Conservation (phyloP, 2,888 invertebrate genomes). For the Troides oblongomaculatus region DNA sequence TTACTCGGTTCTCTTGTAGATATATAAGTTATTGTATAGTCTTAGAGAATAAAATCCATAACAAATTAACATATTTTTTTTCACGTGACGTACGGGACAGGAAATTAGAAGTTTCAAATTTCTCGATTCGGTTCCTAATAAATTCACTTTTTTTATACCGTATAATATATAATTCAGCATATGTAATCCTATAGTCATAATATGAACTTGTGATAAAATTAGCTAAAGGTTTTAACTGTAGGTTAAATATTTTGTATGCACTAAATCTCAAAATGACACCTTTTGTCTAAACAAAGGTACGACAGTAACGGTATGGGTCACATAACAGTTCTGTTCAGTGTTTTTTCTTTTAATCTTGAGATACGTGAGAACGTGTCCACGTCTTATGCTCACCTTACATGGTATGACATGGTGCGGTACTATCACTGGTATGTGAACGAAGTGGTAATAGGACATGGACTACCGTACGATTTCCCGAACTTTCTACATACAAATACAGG, state of each 20-base stretch:
- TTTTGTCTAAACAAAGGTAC: conserved; percentile 29
- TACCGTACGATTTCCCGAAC: conserved; percentile 49
- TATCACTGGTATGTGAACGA: conserved; percentile 33
- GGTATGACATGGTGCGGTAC: conserved; percentile 52
- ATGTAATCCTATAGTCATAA: too few relatives aligned
- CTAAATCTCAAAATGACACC: neutral
- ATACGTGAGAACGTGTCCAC: conserved; percentile 61
- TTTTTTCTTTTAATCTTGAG: conserved; percentile 39
- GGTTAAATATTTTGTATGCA: neutral
- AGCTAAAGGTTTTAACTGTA: too few relatives aligned
- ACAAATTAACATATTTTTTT: too few relatives aligned
- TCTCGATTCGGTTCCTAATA: too few relatives aligned
- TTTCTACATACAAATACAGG: conserved; percentile 47
- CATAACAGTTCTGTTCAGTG: conserved; percentile 39
- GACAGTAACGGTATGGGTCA: conserved; percentile 41
- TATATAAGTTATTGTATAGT: too few relatives aligned
- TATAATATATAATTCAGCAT: too few relatives aligned
- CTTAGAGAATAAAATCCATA: too few relatives aligned
- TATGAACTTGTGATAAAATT: too few relatives aligned
- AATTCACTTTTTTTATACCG: too few relatives aligned
- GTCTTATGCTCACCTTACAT: conserved; percentile 53
- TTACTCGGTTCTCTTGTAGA: too few relatives aligned
- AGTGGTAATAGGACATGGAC: conserved; percentile 39
- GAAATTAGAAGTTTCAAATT: too few relatives aligned
- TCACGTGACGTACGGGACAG: too few relatives aligned